Conservation (phyloP, 2,113 vertebrate genomes). For the Synodontis membranacea region DNA sequence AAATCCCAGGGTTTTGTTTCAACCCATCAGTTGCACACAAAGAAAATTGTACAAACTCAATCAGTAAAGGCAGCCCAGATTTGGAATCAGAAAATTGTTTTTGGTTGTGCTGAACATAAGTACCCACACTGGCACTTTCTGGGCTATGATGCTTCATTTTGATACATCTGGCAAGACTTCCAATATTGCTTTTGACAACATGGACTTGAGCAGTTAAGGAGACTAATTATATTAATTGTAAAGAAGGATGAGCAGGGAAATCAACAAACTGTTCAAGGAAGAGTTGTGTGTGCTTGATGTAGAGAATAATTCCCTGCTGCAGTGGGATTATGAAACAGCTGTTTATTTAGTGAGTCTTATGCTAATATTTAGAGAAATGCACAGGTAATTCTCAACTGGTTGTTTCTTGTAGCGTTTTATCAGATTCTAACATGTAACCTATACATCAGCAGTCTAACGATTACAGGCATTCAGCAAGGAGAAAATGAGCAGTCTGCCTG, state of each 20-base stretch:
- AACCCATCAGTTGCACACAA: background rate
- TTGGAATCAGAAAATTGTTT: background rate
- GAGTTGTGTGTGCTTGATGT: background rate
- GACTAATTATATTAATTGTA: constrained; percentile 6
- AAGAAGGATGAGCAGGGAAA: background rate
- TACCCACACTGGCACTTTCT: background rate
- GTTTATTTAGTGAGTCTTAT: background rate
- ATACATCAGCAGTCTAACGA: constrained; percentile 4
- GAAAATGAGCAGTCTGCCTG: constrained; percentile 48
- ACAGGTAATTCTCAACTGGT: background rate
- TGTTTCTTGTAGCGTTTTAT: constrained; percentile 5
- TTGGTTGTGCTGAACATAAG: background rate
- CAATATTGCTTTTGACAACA: background rate
- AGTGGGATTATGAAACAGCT: constrained; percentile 20
- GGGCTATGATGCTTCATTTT: background rate
- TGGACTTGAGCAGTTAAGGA: background rate
- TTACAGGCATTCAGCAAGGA: constrained; percentile 14
- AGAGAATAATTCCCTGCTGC: background rate
- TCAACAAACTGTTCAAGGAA: background rate
- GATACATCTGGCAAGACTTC: background rate
- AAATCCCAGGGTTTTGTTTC: background rate
- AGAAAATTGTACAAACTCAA: background rate
- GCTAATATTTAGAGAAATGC: background rate
- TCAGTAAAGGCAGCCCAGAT: background rate
- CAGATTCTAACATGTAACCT: constrained; percentile 14